A percentile compares a stretch with the other conserved stretches of the same genome.
Conservation (phyloP, 2,113 vertebrate species). For the Lepidothrix coronata region DNA sequence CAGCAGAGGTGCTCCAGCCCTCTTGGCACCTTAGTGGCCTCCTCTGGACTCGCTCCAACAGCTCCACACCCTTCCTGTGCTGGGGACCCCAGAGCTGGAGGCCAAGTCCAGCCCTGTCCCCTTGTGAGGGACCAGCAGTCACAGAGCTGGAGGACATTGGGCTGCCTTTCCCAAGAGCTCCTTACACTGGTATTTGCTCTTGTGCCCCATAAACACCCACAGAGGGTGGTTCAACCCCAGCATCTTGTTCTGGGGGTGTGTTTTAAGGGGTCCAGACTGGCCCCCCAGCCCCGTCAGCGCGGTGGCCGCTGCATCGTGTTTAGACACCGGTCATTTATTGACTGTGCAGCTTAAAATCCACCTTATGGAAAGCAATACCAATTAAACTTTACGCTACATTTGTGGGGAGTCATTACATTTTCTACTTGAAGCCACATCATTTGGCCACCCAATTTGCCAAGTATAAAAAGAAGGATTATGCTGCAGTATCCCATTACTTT, state of each 20-base stretch:
- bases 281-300: neutral
- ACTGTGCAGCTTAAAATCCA: neutral
- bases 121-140: neutral
- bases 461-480: slow-evolving; percentile 34
- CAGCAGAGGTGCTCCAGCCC: neutral
- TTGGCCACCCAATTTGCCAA: slow-evolving; percentile 60
- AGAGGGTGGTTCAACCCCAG: accelerated
- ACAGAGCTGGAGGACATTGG: accelerated
- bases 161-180: neutral
- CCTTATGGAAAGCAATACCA: slow-evolving; percentile 7
- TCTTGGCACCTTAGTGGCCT: neutral
- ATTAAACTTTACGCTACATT: slow-evolving; percentile 48
- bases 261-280: neutral
- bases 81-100: neutral
- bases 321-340: neutral
- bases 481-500: slow-evolving; percentile 37
- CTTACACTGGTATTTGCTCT: accelerated
- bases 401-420: slow-evolving; percentile 44
- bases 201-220: neutral
- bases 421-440: slow-evolving; percentile 33
- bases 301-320: neutral
- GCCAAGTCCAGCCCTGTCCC: neutral
- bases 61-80: neutral
- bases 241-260: neutral
- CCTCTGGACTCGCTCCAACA: neutral